Conservation (phyloP, 1,140 invertebrate genomes). For the Papilio glaucus region DNA sequence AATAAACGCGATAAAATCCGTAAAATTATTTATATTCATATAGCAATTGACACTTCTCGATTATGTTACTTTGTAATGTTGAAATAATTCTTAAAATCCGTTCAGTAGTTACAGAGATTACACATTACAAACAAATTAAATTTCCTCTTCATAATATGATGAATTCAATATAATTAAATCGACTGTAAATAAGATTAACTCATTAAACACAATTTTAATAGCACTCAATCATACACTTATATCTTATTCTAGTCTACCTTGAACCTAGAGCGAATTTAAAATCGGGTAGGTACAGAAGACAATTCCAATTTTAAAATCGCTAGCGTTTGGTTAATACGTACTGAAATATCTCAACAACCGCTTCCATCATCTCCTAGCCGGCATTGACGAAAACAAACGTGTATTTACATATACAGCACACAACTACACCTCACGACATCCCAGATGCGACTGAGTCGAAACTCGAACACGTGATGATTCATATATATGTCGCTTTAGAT, state of each 20-base stretch:
- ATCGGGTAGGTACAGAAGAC: conserved; percentile 9
- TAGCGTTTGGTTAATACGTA: conserved; percentile 29
- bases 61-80: too few relatives aligned
- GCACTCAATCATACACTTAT: not conserved
- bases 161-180: too few relatives aligned
- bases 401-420: conserved; percentile 34
- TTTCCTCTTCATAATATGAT: too few relatives aligned
- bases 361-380: conserved; percentile 34
- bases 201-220: not conserved
- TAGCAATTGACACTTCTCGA: too few relatives aligned
- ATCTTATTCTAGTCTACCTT: conserved; percentile 6
- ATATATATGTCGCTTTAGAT: not conserved
- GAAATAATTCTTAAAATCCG: too few relatives aligned
- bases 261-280: not conserved
- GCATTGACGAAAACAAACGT: not conserved
- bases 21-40: too few relatives aligned
- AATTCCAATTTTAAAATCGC: not conserved
- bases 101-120: too few relatives aligned
- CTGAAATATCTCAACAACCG: conserved; percentile 41
- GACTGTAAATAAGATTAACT: not conserved
- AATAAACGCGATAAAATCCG: too few relatives aligned
- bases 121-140: too few relatives aligned
- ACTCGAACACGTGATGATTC: conserved; percentile 6
- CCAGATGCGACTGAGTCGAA: conserved; percentile 37
- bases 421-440: conserved; percentile 36